Base-by-base conservation (phyloP, 2,888 invertebrate genomes). In the Ophion obscuratus region DNA sequence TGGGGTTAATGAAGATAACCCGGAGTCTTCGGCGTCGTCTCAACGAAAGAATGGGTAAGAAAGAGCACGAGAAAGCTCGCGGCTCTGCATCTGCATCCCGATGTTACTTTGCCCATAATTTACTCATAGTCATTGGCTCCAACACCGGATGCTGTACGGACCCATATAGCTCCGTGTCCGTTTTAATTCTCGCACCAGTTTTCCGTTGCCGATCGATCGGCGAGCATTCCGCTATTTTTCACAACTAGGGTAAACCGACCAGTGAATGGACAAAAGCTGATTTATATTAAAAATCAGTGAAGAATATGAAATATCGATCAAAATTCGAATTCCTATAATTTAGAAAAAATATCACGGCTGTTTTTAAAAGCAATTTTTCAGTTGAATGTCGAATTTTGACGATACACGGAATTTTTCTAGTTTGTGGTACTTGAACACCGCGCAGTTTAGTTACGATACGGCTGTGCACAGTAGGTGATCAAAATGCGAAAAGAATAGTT, bases 31-130 rank as follows among this genome's bases (percentile, higher is more conserved):
- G 90, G 27, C 89, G 88, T 27, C 88, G 88, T 24, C 57, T 91
- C 5, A 90, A 91, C 73, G 89, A 88, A 4, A 88, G 91, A 68
- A 91, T 89, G 83, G 91, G 92, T 91, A 86, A 90, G 89, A 53
- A 59, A 44, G 17, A 70, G 17, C 0, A 27, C 6, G 53, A 53
- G 14, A 14, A 14, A 53, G n/a, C 14, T 9, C 70, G 62, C 20
- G 27, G 20, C 61, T n/a, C 11, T 7, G n/a, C 36, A 31, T 59
- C 78, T 76, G 14, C 61, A 79, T 70, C 24, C 70, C 40, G 31
- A 80, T 53, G 17, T 24, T 24, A 36, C 10, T 57, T 11, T 6
- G 31, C 20, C 17, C 7, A 27, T 47, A 20, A 17, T 70, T 14
- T 27, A 9, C 11, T n/a, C 14, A 57, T 36, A 6, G 40, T 14